Conservation (phyloP, 23 tunicate genomes). For the Trididemnum clinides region DNA sequence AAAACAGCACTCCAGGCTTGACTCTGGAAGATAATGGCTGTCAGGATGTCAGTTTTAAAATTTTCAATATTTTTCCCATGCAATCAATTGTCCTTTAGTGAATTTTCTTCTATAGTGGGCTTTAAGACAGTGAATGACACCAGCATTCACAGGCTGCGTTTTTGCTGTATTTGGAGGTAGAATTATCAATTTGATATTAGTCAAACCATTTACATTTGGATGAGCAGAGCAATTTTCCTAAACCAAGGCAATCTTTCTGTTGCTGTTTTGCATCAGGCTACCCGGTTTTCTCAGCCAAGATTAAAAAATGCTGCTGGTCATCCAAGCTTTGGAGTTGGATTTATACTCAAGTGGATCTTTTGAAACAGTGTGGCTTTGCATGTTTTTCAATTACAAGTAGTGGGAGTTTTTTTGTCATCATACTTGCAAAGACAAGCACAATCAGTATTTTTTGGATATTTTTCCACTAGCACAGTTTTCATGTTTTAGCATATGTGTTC, state of each 20-base stretch:
- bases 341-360: not conserved
- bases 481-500: no score
- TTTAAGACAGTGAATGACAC: no score
- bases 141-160: constrained; percentile 5
- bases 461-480: no score
- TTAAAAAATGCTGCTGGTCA: not conserved
- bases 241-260: constrained; percentile 12
- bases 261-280: not conserved
- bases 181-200: not conserved
- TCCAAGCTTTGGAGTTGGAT: not conserved
- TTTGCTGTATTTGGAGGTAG: constrained; percentile 18
- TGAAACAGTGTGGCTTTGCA: not conserved
- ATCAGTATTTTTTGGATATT: no score
- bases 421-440: no score
- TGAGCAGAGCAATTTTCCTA: constrained; percentile 12
- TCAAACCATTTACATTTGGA: not conserved
- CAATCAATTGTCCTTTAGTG: no score
- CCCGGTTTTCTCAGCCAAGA: not conserved
- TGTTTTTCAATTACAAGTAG: not conserved
- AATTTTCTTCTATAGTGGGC: no score
- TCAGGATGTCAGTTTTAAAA: no score
- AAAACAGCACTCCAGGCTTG: no score
- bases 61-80: no score
- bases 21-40: no score
- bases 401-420: no score